Base-by-base conservation (phyloP, 2,113 vertebrate genomes). In the Hassar affinis region DNA sequence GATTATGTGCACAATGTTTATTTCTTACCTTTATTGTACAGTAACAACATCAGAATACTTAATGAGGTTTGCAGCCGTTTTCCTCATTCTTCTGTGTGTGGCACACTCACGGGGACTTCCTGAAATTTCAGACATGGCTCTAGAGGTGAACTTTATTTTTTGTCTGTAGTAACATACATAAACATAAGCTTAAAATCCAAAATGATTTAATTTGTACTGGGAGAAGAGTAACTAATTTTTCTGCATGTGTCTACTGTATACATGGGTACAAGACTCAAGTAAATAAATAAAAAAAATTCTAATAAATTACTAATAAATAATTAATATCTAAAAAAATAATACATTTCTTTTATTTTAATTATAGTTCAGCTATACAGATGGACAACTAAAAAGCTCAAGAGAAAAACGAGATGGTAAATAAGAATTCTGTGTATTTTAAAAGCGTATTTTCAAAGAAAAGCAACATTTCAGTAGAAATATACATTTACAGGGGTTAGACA, bases 391-490 rank as follows among this genome's bases (percentile, higher is more conserved):
- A 82, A 86, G 89, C 52, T 47, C 27, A 38, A 85, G 88, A 45
- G 78, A 78, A 18, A 92, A 80, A 87, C 86, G 90, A 42, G 38
- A 51, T 64, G 88, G 90, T 92, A 8, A 82, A 87, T 89, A 11
- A 12, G 17, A 54, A 76, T 51, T 74, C 47, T 18, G 7, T 74
- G 5, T 51, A 18, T 75, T 75, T 30, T 33, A 22, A 33, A 33
- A 52, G 38, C 20, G 45, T 71, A 47, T 71, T 45, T 69, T 69
- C 0, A 45, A n/a, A n/a, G n/a, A n/a, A n/a, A n/a, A n/a, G n/a
- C n/a, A n/a, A n/a, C n/a, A 11, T 42, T 38, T 35, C 35, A 38
- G 8, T 10, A 68, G 0, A 1, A 22, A 25, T 2, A 69, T 69
- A 14, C 17, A 5, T 9, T 45, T 42, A 42, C 38, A 42, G 38